Evolutionary conservation across 2,113 vertebrate species (phyloP).

Genomic region (Romanogobio albipinnatus): DNA sequence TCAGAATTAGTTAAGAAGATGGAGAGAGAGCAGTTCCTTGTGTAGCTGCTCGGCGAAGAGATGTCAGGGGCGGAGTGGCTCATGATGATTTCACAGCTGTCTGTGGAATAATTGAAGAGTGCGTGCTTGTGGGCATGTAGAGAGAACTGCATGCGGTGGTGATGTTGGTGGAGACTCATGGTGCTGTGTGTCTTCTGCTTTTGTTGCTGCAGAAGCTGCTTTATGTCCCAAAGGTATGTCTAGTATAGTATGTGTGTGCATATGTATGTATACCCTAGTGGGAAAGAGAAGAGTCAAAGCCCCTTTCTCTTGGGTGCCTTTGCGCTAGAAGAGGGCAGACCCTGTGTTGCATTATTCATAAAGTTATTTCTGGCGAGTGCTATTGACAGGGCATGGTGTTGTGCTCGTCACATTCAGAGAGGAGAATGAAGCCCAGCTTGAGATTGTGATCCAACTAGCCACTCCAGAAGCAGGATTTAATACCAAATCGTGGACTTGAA

Average conservation of each 20-base stretch:
- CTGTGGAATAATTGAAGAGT: slow-evolving; percentile 27
- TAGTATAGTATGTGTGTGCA: slow-evolving; percentile 8
- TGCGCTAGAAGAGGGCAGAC: slow-evolving; percentile 26
- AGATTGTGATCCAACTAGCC: background rate
- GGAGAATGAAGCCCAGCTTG: slow-evolving; percentile 21
- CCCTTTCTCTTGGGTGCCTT: slow-evolving; percentile 32
- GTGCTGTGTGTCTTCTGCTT: background rate
- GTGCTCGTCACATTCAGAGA: slow-evolving; percentile 14
- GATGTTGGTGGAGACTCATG: background rate
- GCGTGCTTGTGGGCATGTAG: background rate
- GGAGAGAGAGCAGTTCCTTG: background rate
- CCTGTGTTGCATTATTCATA: slow-evolving; percentile 51
- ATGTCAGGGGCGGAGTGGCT: background rate
- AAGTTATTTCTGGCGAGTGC: slow-evolving; percentile 41
- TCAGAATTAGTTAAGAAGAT: slow-evolving; percentile 33
- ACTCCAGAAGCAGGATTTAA: background rate
- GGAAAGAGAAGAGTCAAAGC: slow-evolving; percentile 19
- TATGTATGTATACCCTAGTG: background rate
- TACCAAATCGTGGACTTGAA: background rate
- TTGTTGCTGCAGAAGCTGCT: background rate
- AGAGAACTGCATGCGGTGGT: slow-evolving; percentile 1
- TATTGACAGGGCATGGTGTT: slow-evolving; percentile 39
- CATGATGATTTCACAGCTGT: slow-evolving; percentile 13
- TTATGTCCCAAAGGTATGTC: slow-evolving; percentile 26
- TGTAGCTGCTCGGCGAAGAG: background rate